These are phyloP conservation scores for Acrocephalus scirpaceus DNA, from an alignment of 2,797 vertebrate species.

Conservation along the genomic window DNA sequence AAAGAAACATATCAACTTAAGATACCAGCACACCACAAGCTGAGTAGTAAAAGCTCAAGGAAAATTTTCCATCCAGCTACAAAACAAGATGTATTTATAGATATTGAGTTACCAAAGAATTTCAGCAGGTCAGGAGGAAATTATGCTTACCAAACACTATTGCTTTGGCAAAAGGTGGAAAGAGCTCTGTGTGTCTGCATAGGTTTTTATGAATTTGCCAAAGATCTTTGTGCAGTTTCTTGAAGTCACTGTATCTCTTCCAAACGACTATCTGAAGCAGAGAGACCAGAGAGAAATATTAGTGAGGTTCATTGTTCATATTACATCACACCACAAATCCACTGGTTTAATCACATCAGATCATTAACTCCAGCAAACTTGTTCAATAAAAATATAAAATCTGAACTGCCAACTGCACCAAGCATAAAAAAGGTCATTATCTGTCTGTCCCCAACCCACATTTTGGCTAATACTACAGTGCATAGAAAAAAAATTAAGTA, in stretches of 20 bases:
- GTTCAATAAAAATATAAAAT: not conserved
- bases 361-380: not conserved
- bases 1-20: not conserved
- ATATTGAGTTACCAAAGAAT: not conserved
- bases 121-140: conserved; percentile 45
- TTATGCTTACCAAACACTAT: conserved; percentile 94
- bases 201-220: conserved; percentile 94
- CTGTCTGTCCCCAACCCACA: accelerated
- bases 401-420: not conserved
- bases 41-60: not conserved
- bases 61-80: not conserved
- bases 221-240: conserved; percentile 94
- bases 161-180: conserved; percentile 96
- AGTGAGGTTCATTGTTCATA: not conserved
- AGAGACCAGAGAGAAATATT: conserved; percentile 35
- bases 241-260: conserved; percentile 98
- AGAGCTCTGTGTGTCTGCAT: conserved; percentile 91
- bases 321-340: not conserved
- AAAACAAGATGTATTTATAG: not conserved
- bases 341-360: not conserved
- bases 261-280: conserved; percentile 91
- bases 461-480: not conserved
- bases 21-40: not conserved
- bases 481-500: not conserved
- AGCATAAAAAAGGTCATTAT: not conserved